Evolutionary conservation across 2,888 invertebrate genomes (phyloP).

Genomic region (Balanococcus diminutus): DNA sequence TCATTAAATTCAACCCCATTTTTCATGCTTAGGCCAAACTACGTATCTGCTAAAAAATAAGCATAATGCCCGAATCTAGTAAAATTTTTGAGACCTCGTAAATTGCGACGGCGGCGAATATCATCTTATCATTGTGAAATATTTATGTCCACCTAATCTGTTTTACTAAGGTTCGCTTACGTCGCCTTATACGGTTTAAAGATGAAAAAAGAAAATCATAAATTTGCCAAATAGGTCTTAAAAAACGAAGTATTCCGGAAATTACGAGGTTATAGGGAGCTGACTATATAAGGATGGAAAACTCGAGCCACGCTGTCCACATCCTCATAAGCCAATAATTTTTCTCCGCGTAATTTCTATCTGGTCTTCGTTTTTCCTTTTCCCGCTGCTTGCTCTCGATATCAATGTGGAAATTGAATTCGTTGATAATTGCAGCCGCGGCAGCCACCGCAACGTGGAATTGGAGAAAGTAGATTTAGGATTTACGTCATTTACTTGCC

Average conservation of each 20-base stretch:
- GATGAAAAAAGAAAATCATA: constrained; percentile 27
- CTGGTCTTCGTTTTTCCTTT: background rate
- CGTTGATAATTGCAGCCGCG: background rate
- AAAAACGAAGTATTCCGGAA: background rate
- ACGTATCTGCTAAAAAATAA: no score
- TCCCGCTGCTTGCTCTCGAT: background rate
- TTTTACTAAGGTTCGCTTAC: background rate
- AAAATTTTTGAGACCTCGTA: background rate
- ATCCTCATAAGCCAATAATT: constrained; percentile 8
- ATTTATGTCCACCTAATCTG: constrained; percentile 7
- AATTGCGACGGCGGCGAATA: background rate
- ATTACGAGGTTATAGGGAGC: background rate
- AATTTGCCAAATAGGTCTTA: background rate
- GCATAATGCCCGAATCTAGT: background rate
- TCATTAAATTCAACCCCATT: no score
- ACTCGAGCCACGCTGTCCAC: background rate
- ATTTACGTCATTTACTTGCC: background rate
- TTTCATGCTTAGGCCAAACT: no score
- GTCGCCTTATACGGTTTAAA: constrained; percentile 12
- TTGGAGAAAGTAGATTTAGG: background rate
- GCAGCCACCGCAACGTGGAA: no score
- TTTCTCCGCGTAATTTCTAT: background rate
- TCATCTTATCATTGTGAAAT: background rate
- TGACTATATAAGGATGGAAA: background rate
- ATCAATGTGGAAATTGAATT: background rate